phyloP scores from a whole-genome alignment of 2,797 vertebrate genomes.

The Xenopus petersii region DNA sequence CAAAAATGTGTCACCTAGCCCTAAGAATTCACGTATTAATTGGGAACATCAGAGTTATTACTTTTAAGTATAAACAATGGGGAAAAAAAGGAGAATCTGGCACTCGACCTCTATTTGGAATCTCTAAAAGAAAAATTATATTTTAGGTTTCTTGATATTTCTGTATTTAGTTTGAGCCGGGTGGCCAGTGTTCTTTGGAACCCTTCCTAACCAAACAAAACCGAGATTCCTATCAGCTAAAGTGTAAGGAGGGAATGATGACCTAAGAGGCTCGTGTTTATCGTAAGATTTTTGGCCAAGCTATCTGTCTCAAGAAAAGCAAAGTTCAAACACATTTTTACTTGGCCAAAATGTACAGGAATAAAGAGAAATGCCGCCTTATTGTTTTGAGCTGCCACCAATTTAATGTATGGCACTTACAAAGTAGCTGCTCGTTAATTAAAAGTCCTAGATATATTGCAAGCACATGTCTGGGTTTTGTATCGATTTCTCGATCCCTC shows the following conservation, averaged over 20 bases:
- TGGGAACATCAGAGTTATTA: slow-evolving; percentile 22
- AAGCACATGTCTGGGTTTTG: slow-evolving; percentile 34
- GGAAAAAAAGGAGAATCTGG: slow-evolving; percentile 6
- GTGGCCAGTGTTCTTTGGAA: slow-evolving; percentile 61
- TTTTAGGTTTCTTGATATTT: slow-evolving; percentile 52
- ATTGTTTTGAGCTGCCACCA: slow-evolving; percentile 37
- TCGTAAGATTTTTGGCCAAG: slow-evolving; percentile 60
- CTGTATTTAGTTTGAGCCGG: slow-evolving; percentile 54
- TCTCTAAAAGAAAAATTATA: slow-evolving; percentile 48
- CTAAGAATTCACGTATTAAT: slow-evolving; percentile 2
- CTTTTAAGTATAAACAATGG: neutral
- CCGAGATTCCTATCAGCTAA: slow-evolving; percentile 61
- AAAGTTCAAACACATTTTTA: slow-evolving; percentile 60
- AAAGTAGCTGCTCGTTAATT: slow-evolving; percentile 32
- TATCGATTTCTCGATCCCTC: slow-evolving; percentile 18
- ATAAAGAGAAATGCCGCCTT: slow-evolving; percentile 61
- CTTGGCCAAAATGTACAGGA: slow-evolving; percentile 60
- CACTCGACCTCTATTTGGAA: slow-evolving; percentile 49
- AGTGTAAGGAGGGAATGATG: slow-evolving; percentile 66
- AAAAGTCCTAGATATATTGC: slow-evolving; percentile 23
- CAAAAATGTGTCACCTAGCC: slow-evolving; percentile 9
- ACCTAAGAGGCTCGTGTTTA: slow-evolving; percentile 68
- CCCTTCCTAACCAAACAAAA: slow-evolving; percentile 62
- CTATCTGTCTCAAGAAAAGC: slow-evolving; percentile 61
- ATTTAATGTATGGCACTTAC: slow-evolving; percentile 31